Evolutionary conservation across 2,797 vertebrate species (phyloP).

Genomic region (Okamejei kenojei): DNA sequence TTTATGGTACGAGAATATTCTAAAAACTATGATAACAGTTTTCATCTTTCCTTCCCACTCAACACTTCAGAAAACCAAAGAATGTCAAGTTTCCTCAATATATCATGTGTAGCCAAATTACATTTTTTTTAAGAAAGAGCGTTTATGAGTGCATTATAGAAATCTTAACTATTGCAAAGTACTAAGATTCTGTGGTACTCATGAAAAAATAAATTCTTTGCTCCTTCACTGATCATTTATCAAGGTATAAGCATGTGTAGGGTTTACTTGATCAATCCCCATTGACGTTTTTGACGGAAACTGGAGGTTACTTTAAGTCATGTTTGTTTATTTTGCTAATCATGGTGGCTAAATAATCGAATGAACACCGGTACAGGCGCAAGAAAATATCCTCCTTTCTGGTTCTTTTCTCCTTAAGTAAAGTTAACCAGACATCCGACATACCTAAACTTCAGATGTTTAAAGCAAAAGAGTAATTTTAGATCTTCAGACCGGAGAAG

Average conservation of each 20-base stretch:
- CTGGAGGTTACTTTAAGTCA: background rate
- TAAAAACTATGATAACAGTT: background rate
- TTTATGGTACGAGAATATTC: background rate
- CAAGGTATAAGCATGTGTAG: background rate
- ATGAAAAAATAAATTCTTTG: background rate
- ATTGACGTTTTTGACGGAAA: background rate
- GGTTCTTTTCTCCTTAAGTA: background rate
- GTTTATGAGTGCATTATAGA: background rate
- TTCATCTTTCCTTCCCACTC: background rate
- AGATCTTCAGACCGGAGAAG: background rate
- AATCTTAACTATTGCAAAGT: background rate
- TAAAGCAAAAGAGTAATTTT: background rate
- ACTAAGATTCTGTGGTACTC: background rate
- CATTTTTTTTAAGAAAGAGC: background rate
- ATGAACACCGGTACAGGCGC: background rate
- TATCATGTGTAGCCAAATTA: background rate
- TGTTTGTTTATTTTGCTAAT: background rate
- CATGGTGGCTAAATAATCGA: background rate
- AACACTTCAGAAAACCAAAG: background rate
- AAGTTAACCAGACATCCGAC: background rate
- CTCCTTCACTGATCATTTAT: background rate
- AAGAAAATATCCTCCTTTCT: background rate
- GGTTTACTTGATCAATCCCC: background rate
- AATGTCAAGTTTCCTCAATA: background rate
- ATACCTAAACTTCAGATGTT: background rate